Base-by-base conservation (phyloP, 1,140 invertebrate species). In the Nephila pilipes region DNA sequence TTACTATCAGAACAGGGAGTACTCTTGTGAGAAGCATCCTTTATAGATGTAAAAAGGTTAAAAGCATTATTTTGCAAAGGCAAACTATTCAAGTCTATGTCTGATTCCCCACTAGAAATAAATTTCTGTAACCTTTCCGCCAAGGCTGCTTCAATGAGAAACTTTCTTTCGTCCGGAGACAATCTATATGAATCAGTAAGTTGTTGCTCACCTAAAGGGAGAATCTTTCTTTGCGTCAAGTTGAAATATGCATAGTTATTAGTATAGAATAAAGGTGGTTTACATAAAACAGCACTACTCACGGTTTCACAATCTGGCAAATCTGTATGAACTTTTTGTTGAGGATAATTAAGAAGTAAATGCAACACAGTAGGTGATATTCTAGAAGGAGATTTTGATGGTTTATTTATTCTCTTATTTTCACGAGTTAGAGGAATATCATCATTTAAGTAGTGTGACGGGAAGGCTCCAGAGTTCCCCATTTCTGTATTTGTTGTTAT, bases 271-370 rank as follows among this genome's bases (percentile, higher is more conserved):
- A 22, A 36, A 6, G 91, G 91, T 18, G 91, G 91, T 38, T 93
- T 80, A 25, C 91, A 93, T 22, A 93, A 80, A 75, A 87, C 65
- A 38, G 46, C 83, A 79, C 91, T 93, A n/a, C 18, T 87, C 6
- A 87, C 91, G 22, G 36, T 85, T 29, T 36, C 38, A 29, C 91
- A 93, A 16, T 93, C 91, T 12, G 91, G 91, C 22, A 93, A 60
- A 93, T 63, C 55, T 25, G 22, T 93, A 80, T 93, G 91, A 14
- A 93, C 83, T 36, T 87, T 93, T 5, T 75, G 81, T 25, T 57
- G 83, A 38, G 91, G 91, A 55, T 58, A 54, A 2, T 79, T 83
- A n/a, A 83, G 46, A 10, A 83, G 38, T 16, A 83, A n/a, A 18
- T 83, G 54, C 55, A 83, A 55, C 12, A 83, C 18, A 55, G n/a